A percentile compares a stretch with the other conserved stretches of the same genome.
phyloP scores from a whole-genome alignment of 2,888 invertebrate genomes.

The Stenurella melanura region DNA sequence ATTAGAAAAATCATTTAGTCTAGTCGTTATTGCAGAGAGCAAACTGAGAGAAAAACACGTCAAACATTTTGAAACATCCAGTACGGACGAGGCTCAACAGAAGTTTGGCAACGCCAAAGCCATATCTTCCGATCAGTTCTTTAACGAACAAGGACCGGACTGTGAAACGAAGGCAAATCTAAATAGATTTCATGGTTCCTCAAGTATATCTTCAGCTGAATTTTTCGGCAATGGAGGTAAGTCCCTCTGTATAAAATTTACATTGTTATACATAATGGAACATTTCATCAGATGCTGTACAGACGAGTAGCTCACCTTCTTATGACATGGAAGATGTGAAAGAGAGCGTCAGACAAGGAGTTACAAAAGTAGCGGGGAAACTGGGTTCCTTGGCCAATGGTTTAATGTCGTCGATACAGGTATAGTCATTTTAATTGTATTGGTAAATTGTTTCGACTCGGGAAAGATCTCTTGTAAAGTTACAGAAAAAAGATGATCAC shows the following conservation, averaged over 20 bases:
- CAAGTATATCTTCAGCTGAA: conserved; percentile 96
- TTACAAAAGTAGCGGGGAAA: conserved; percentile 97
- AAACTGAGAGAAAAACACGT: conserved; percentile 39
- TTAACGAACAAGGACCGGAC: conserved; percentile 83
- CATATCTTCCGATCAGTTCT: conserved; percentile 98
- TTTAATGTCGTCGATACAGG: conserved; percentile 95
- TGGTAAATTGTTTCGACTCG: not conserved
- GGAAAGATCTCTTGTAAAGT: no score
- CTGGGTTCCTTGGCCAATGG: conserved; percentile 96
- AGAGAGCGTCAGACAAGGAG: conserved; percentile 97
- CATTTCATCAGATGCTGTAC: conserved; percentile 49
- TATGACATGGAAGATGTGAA: conserved; percentile 96
- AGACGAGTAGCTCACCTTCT: conserved; percentile 71
- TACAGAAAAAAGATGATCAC: no score
- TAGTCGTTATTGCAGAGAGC: not conserved
- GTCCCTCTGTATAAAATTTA: not conserved
- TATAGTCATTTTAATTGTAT: conserved; percentile 59
- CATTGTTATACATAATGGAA: not conserved
- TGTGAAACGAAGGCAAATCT: conserved; percentile 78
- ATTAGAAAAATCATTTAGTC: not conserved
- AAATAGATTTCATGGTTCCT: conserved; percentile 91
- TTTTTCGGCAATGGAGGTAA: conserved; percentile 80
- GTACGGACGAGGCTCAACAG: conserved; percentile 86
- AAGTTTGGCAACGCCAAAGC: conserved; percentile 98
- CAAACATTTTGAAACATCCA: conserved; percentile 39